Evolutionary conservation across 23 tunicate genomes (phyloP), one percentile per base, ranked within the genome.

Genomic region (Clavelina lepadiformis): DNA sequence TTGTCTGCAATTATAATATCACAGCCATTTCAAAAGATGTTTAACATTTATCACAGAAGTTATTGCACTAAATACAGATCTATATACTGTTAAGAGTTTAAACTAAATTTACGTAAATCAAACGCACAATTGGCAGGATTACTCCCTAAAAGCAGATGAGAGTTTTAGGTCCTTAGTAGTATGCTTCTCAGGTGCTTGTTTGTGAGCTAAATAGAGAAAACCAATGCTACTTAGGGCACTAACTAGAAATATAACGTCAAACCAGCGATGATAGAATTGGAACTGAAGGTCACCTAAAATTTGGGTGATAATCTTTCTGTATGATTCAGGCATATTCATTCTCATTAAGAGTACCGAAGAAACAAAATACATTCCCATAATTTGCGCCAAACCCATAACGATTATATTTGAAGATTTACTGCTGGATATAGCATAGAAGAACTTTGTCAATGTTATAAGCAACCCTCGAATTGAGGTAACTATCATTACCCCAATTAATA

Each of bases 301-400:
- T 31, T 86, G 74, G 26, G 98, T 93, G 44, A 93, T 85, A 11
- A 93, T 93, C 44, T 74, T 60, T 31, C 98, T 67, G 65, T 93
- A 93, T 34, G 79, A 70, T 36, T 82, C 93, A 19, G 98, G 98
- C 93, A 93, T 85, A 38, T 93, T 93, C 98, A 93, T 93, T 61
- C 98, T 44, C 98, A 93, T 93, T 25, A 93, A 47, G 2, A 93
- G 57, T 29, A 93, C 98, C 47, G 98, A 93, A 20, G 86, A 74
- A 0, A 93, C 98, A 61, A 93, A 93, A 67, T 93, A 93, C 98
- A 93, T 93, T 25, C 98, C 98, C 98, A 93, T 93, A 2, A 93
- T 74, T 44, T 93, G 98, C 24, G 98, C 98, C 19, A 93, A 58
- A 1, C 66, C 92, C 98, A 93, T 93, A 3, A 93, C 98, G 18